Conservation (phyloP, 2,888 invertebrate species). For the Philereme transversata region DNA sequence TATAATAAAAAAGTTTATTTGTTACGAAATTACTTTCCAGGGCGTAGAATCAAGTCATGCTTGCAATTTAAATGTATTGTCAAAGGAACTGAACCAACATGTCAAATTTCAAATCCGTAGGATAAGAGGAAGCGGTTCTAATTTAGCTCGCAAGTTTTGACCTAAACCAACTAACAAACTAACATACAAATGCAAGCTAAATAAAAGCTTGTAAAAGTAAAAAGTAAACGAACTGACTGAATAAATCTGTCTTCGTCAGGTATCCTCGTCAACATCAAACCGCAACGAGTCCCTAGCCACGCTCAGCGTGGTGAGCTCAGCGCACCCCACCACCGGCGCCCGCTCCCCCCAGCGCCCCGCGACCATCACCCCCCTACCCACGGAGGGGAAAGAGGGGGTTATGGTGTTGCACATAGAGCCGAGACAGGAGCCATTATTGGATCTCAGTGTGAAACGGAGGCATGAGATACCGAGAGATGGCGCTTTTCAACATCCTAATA, state of each 20-base stretch:
- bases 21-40: too few relatives aligned
- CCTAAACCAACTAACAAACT: too few relatives aligned
- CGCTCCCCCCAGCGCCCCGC: constrained; percentile 71
- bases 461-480: constrained; percentile 40
- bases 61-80: too few relatives aligned
- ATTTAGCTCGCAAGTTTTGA: too few relatives aligned
- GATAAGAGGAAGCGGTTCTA: too few relatives aligned
- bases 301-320: constrained; percentile 86
- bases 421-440: constrained; percentile 76
- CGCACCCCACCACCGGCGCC: constrained; percentile 61
- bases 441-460: constrained; percentile 54
- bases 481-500: constrained; percentile 54
- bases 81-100: too few relatives aligned
- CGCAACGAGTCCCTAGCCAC: constrained; percentile 85
- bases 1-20: background rate
- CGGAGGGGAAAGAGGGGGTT: constrained; percentile 80
- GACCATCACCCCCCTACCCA: constrained; percentile 85
- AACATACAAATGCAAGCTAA: too few relatives aligned
- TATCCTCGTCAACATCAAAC: constrained; percentile 50
- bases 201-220: too few relatives aligned
- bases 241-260: constrained; percentile 15
- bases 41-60: too few relatives aligned
- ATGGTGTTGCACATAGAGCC: constrained; percentile 84
- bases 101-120: too few relatives aligned
- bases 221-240: background rate